Base-by-base conservation (phyloP, 1,140 invertebrate species). In the Aphelenchoides avenae region DNA sequence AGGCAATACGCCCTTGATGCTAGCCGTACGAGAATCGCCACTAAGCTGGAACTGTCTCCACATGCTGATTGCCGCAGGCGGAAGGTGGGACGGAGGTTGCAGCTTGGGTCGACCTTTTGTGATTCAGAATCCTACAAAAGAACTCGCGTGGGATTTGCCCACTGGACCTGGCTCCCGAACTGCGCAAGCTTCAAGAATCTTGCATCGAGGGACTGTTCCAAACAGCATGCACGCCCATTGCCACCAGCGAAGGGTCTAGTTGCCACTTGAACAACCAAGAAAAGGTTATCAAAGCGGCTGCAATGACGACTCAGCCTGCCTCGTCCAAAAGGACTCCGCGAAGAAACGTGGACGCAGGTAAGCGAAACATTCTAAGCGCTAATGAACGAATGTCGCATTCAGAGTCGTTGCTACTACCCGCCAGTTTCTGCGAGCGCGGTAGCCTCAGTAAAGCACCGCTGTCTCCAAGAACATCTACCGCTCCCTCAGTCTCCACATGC, bases 91-190 rank as follows among this genome's bases (percentile, higher is more conserved):
- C 18, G 42, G 18, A 13, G 41, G 15, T 44, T 18, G 3, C 22
- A n/a, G 20, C 20, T 40, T 22, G 33, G 18, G 4, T 46, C 5
- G 7, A 20, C 11, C 20, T 30, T 20, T 24, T 24, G 50, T 26
- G 1, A 51, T 29, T 52, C 46, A 75, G 72, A 54, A 75, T 75
- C 36, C 54, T 63, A 26, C 73, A 75, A 49, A 75, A 75, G 52
- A 75, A 75, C 43, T 60, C 60, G 20, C 64, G 73, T 9, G 74
- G 73, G n/a, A 77, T 75, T 20, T 75, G 73, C 39, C 75, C 73
- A 20, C 44, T 75, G 24, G 73, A 75, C 50, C 54, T 77, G 29
- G 73, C 73, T n/a, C 73, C 73, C 5, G 73, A 75, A 48, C 40
- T 75, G 20, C 33, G 63, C 29, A 75, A 75, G 53, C 50, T 75